Percentiles rank a stretch among this genome's conserved stretches.
phyloP scores from a whole-genome alignment of 2,888 invertebrate species.

The Salpingus planirostris region DNA sequence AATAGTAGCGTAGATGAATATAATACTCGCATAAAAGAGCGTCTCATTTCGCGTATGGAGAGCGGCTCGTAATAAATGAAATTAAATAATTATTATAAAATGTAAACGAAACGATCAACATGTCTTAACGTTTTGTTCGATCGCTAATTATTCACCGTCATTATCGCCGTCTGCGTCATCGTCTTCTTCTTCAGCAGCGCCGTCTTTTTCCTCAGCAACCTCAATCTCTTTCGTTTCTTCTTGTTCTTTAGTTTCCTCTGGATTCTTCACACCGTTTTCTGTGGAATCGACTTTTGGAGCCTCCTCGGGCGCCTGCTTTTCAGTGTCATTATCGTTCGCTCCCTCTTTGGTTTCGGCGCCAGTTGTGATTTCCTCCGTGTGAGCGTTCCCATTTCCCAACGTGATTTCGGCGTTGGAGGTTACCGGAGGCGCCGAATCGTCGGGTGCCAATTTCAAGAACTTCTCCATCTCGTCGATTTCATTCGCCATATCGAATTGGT shows the following conservation, averaged over 20 bases:
- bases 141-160: slow-evolving; percentile 18
- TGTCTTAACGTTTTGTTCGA: neutral
- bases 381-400: slow-evolving; percentile 30
- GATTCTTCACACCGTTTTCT: slow-evolving; percentile 28
- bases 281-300: too few species aligned
- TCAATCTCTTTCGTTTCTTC: slow-evolving; percentile 17
- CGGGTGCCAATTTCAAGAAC: slow-evolving; percentile 69
- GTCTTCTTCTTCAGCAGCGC: slow-evolving; percentile 15
- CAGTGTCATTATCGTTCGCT: slow-evolving; percentile 13
- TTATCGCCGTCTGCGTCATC: slow-evolving; percentile 18
- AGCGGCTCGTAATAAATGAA: slow-evolving; percentile 11
- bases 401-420: slow-evolving; percentile 43
- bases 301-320: slow-evolving; percentile 23
- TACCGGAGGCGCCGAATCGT: slow-evolving; percentile 43
- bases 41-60: too few species aligned
- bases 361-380: slow-evolving; percentile 19
- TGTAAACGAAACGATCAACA: slow-evolving; percentile 4
- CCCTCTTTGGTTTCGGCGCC: slow-evolving; percentile 19
- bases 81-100: slow-evolving; percentile 11
- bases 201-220: slow-evolving; percentile 13
- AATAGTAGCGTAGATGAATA: too few species aligned
- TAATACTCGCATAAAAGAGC: too few species aligned
- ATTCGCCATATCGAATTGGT: slow-evolving; percentile 83
- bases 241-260: slow-evolving; percentile 29
- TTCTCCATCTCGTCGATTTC: slow-evolving; percentile 84